Evolutionary conservation across 2,113 vertebrate genomes (phyloP).

Genomic region (Melospiza melodia): DNA sequence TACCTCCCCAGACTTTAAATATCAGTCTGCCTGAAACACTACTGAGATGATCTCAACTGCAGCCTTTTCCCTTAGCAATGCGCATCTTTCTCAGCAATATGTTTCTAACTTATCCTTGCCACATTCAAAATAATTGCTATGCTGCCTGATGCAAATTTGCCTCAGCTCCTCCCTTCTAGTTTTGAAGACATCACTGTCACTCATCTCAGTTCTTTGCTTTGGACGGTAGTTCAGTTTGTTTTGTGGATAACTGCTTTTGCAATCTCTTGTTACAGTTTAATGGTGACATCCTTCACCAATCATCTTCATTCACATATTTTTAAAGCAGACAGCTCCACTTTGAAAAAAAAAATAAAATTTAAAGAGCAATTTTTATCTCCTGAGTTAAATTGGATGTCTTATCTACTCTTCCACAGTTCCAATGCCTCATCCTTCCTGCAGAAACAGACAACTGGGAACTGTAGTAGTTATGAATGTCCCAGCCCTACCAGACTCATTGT

Average conservation of each 20-base stretch:
- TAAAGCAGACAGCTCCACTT: not conserved
- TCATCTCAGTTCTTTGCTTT: not conserved
- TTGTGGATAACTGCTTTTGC: not conserved
- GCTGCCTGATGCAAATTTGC: not conserved
- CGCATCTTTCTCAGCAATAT: not conserved
- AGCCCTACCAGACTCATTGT: not conserved
- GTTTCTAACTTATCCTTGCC: not conserved
- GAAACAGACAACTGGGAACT: not conserved
- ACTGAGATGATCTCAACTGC: not conserved
- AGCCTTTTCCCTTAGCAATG: not conserved
- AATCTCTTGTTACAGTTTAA: not conserved
- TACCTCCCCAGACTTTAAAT: conserved; percentile 8
- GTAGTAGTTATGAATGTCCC: not conserved
- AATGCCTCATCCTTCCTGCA: not conserved
- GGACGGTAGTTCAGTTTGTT: not conserved
- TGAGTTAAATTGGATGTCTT: not conserved
- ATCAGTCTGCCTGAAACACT: not conserved
- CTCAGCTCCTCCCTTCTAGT: not conserved
- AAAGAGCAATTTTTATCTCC: not conserved
- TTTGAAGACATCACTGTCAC: not conserved
- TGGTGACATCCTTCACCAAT: not conserved
- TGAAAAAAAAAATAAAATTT: not conserved
- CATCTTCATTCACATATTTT: not conserved
- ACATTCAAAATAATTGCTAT: not conserved
- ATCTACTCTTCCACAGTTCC: not conserved